These are phyloP conservation scores for Threskiornis aethiopicus DNA, from an alignment of 2,797 vertebrate species.

Conservation along the genomic window DNA sequence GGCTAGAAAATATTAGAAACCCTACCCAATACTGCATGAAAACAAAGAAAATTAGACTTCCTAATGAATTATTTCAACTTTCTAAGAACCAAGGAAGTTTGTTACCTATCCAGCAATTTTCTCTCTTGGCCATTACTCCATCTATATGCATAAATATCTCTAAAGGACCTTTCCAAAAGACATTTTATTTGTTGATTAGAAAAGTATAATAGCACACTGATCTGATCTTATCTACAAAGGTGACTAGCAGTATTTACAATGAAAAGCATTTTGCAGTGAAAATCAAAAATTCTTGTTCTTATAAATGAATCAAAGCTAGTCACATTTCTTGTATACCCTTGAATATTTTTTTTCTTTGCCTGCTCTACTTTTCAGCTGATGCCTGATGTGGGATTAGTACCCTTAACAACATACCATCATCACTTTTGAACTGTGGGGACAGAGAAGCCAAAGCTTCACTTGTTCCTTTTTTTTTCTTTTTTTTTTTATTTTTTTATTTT, in stretches of 20 bases:
- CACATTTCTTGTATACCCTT: not conserved
- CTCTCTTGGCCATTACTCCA: not conserved
- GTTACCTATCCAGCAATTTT: not conserved
- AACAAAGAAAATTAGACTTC: not conserved
- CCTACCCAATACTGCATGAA: not conserved
- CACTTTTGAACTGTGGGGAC: not conserved
- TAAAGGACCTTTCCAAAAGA: not conserved
- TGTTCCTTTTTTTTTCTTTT: not conserved
- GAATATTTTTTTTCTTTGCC: not conserved
- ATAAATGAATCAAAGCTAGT: not conserved
- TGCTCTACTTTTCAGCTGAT: not conserved
- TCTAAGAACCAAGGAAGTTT: not conserved
- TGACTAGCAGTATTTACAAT: not conserved
- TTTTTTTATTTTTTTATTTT: not conserved
- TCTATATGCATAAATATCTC: not conserved
- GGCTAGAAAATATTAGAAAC: not conserved
- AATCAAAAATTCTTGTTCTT: not conserved
- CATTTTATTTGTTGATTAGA: not conserved
- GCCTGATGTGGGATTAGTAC: not conserved
- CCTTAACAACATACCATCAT: not conserved
- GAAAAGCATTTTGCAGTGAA: not conserved
- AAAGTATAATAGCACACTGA: not conserved
- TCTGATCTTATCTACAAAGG: not conserved
- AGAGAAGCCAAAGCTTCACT: constrained; percentile 11
- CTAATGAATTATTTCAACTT: not conserved